phyloP scores from a whole-genome alignment of 1,140 invertebrate species.

The Lordiphosa mommai region DNA sequence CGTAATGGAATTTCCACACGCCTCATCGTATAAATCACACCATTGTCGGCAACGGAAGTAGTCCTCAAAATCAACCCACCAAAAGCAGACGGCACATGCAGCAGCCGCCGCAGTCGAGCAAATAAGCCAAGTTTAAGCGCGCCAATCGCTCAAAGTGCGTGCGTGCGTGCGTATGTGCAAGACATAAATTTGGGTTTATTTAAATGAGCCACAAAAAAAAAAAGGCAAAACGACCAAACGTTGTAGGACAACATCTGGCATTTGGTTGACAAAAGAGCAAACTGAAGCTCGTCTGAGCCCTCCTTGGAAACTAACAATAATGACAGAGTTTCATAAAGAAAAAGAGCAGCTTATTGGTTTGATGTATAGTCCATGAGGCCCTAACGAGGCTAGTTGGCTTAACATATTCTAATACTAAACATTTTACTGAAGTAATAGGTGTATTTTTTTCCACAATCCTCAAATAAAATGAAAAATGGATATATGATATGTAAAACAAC shows the following conservation, averaged over 20 bases:
- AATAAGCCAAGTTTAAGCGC: constrained; percentile 39
- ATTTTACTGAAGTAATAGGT: no score
- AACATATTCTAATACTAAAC: no score
- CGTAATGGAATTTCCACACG: constrained; percentile 62
- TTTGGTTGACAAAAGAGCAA: constrained; percentile 28
- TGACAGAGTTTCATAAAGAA: no score
- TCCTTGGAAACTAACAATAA: neutral
- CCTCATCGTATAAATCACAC: constrained; percentile 63
- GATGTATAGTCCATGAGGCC: no score
- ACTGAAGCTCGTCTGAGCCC: constrained; percentile 8
- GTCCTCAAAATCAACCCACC: constrained; percentile 27
- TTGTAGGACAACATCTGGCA: constrained; percentile 48
- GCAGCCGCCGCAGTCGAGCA: neutral
- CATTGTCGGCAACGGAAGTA: constrained; percentile 66
- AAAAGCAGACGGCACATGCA: constrained; percentile 8
- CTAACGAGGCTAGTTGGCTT: no score
- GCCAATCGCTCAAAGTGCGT: constrained; percentile 47
- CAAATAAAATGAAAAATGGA: constrained; percentile 41
- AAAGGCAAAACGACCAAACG: neutral
- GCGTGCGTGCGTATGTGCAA: constrained; percentile 28
- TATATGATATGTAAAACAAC: constrained; percentile 29
- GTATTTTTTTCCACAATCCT: neutral
- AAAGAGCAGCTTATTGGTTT: no score
- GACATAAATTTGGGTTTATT: constrained; percentile 68
- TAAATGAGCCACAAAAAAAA: constrained; percentile 57